Evolutionary conservation across 2,113 vertebrate species (phyloP).

Genomic region (Etia nguti): DNA sequence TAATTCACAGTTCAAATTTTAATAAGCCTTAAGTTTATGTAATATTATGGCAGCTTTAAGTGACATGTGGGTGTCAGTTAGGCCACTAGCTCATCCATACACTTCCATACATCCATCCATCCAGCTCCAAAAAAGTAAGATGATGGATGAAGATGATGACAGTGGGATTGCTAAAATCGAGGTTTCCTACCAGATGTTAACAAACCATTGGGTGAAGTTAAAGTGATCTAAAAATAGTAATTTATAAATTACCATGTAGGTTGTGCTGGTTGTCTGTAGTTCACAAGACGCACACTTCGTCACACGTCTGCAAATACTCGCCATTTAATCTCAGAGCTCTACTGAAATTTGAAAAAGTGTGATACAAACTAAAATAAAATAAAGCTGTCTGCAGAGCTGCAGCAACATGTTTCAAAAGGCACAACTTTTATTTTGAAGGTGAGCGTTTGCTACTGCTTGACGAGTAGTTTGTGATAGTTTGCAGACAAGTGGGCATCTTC

Average conservation of each 20-base stretch:
- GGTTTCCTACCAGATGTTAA: background rate
- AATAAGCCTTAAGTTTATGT: background rate
- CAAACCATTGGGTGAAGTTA: background rate
- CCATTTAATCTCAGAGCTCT: background rate
- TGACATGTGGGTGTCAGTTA: background rate
- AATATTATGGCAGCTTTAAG: background rate
- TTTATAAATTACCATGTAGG: background rate
- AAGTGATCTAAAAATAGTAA: background rate
- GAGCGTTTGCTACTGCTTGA: background rate
- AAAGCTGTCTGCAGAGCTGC: background rate
- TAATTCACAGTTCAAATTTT: background rate
- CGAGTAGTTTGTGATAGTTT: background rate
- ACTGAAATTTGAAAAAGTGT: background rate
- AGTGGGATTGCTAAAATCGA: background rate
- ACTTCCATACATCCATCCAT: background rate
- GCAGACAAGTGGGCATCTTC: background rate
- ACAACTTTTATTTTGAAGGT: background rate
- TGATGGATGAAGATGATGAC: background rate
- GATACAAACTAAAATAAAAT: background rate
- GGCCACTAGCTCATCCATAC: background rate
- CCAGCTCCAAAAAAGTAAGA: accelerated
- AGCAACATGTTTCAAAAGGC: background rate
- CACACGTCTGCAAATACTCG: background rate
- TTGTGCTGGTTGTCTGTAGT: background rate
- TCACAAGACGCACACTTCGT: background rate